These are phyloP conservation scores for Prunella fulvescens DNA, from an alignment of 2,113 vertebrate species.

Conservation along the genomic window DNA sequence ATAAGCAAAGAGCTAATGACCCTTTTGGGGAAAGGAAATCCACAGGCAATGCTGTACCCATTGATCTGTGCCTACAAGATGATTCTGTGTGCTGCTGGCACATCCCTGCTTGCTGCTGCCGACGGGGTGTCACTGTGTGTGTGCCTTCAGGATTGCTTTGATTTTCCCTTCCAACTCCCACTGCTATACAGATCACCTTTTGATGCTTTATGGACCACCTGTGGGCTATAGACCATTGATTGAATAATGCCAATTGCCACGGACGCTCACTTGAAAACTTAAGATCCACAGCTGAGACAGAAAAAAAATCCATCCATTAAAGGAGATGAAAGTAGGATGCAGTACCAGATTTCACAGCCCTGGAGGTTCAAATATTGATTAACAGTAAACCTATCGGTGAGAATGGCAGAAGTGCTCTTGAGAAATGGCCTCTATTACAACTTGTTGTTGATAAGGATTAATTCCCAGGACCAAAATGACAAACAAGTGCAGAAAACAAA, in stretches of 20 bases:
- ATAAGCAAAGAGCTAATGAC: background rate
- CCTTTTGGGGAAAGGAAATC: background rate
- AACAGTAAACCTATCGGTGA: background rate
- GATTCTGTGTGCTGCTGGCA: background rate
- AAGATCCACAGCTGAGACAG: background rate
- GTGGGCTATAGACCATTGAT: background rate
- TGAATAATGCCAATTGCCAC: background rate
- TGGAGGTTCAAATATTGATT: slow-evolving; percentile 32
- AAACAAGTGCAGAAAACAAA: background rate
- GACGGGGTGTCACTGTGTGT: rapidly evolving
- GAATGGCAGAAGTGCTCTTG: background rate
- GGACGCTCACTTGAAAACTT: slow-evolving; percentile 9
- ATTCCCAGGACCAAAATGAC: background rate
- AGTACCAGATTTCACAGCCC: background rate
- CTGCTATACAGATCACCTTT: background rate
- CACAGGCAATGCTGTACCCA: background rate
- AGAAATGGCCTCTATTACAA: background rate
- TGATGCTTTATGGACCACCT: slow-evolving; percentile 14
- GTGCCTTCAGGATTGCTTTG: background rate
- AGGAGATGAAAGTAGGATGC: slow-evolving; percentile 2
- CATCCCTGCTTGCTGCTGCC: background rate
- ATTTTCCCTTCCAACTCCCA: background rate
- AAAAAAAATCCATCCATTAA: slow-evolving; percentile 13
- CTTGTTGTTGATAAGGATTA: background rate
- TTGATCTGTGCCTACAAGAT: rapidly evolving